Evolutionary conservation across 2,888 invertebrate species (phyloP), one percentile per base, ranked within the genome.

Genomic region (Amblyjoppa proteus): DNA sequence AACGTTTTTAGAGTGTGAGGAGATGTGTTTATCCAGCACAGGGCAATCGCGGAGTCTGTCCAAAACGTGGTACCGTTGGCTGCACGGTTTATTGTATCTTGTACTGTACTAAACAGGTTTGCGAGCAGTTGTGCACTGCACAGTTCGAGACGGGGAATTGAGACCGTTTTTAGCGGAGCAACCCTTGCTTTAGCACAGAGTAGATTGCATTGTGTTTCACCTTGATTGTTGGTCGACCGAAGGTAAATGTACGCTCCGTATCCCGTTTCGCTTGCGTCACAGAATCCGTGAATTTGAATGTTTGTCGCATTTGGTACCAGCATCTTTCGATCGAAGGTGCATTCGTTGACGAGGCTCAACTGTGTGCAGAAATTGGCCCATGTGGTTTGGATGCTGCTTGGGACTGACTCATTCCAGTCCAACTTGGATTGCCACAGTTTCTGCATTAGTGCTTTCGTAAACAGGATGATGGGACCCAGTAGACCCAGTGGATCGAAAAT

Each of bases 41-140:
- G 28, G 0, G 84, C 85, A 9, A 90, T 83, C 16, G 80, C 87
- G 0, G 88, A 88, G 20, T 88, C 89, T 9, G 82, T 78, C 87
- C 87, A 89, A 2, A 89, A 56, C 28, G 70, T 20, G 7, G 34
- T 49, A 0, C 68, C 25, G 11, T 56, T 16, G 64, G 51, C 11
- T 16, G 11, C 9, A 0, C 31, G 13, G 0, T 38, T 38, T 7
- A 82, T 61, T 0, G 81, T 68, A 0, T 51, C 20, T 3, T 11
- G 11, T 1, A 74, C 79, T 0, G 49, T 34, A 1, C 34, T 16
- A 11, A 41, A 11, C 0, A 89, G 45, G 41, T 78, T 64, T 1
- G 87, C 75, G 0, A 87, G 78, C 11, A 89, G 20, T 16, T 80
- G 56, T 0, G 88, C 86, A 0, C 83, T 84, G 28, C 81, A 81